A percentile compares a stretch with the other conserved stretches of the same genome.
phyloP scores from a whole-genome alignment of 2,113 vertebrate genomes.

The Brienomyrus brachyistius region DNA sequence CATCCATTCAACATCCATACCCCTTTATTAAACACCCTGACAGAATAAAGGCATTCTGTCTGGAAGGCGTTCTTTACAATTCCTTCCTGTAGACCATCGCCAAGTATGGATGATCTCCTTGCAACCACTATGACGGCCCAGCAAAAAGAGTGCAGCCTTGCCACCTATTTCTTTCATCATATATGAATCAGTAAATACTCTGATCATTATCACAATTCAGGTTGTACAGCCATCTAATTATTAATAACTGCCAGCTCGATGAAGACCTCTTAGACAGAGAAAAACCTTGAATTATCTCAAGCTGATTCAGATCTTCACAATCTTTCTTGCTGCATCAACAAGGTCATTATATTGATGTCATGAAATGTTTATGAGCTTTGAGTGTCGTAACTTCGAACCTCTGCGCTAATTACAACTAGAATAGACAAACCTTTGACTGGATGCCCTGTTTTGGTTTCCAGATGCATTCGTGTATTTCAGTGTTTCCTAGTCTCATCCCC shows the following conservation, averaged over 20 bases:
- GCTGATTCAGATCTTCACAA: background rate
- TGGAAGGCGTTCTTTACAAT: background rate
- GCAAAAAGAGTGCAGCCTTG: background rate
- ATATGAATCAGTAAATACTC: background rate
- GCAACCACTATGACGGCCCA: background rate
- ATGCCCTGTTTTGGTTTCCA: background rate
- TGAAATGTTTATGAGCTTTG: constrained; percentile 5
- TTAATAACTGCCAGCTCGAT: background rate
- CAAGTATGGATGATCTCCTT: background rate
- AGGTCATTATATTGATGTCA: constrained; percentile 25
- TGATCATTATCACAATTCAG: background rate
- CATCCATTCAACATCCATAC: constrained; percentile 1
- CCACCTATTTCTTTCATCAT: background rate
- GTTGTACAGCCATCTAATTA: background rate
- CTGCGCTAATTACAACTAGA: constrained; percentile 7
- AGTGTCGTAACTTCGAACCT: constrained; percentile 2
- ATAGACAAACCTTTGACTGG: background rate
- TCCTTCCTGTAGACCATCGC: background rate
- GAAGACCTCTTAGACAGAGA: background rate
- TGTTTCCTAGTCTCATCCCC: background rate
- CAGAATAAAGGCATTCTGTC: constrained; percentile 1
- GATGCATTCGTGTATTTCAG: background rate
- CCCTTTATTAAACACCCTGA: constrained; percentile 19
- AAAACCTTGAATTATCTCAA: background rate
- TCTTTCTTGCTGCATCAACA: background rate